These are phyloP conservation scores for Antedon bifida DNA, from an alignment of 35 echinoderm and acorn worm genomes.

Conservation along the genomic window DNA sequence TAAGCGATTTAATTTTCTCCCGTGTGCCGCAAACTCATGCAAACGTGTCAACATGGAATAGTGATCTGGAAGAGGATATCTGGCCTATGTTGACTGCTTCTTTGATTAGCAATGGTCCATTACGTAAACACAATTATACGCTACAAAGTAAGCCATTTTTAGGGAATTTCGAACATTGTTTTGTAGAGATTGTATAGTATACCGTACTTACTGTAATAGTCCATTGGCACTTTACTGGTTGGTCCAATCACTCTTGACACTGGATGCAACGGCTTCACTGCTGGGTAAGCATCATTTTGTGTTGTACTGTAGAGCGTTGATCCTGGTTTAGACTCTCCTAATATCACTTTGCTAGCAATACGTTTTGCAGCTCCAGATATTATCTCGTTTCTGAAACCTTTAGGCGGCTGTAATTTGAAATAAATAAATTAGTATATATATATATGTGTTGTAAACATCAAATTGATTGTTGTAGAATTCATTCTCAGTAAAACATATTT, in stretches of 20 bases:
- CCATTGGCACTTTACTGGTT: constrained; percentile 57
- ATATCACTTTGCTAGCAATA: constrained; percentile 54
- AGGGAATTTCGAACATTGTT: no score
- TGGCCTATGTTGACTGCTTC: no score
- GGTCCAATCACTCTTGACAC: constrained; percentile 12
- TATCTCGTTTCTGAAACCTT: constrained; percentile 51
- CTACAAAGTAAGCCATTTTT: no score
- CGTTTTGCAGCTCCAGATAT: constrained; percentile 66
- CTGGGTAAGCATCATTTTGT: constrained; percentile 60
- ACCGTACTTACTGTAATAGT: constrained; percentile 96
- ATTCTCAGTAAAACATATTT: no score
- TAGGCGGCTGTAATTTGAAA: constrained; percentile 29
- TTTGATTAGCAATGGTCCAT: no score
- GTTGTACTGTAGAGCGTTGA: constrained; percentile 59
- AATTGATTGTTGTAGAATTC: no score
- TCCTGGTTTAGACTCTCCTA: constrained; percentile 55
- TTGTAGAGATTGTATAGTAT: no score
- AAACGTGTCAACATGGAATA: no score
- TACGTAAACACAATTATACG: no score
- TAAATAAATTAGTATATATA: neutral
- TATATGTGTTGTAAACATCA: neutral
- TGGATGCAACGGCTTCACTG: constrained; percentile 27
- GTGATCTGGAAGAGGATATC: no score
- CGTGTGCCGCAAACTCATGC: no score
- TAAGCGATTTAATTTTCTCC: no score